Base-by-base conservation (phyloP, 2,888 invertebrate genomes). In the Electrophaes corylata region DNA sequence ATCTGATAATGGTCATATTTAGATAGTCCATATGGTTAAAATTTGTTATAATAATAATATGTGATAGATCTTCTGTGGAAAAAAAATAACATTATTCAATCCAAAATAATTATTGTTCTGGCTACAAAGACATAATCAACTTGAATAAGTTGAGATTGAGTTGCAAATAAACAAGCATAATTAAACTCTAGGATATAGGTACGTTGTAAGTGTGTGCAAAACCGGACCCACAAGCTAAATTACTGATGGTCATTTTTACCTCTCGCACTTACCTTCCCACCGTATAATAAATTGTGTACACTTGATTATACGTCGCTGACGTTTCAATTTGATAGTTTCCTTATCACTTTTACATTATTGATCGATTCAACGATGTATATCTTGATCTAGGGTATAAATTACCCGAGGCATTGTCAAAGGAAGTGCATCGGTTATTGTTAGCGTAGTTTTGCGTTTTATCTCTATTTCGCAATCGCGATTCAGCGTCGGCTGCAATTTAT, bases 381-480 rank as follows among this genome's bases (percentile, higher is more conserved):
- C 88, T 78, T 75, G 79, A 87, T 87, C 86, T 86, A 68, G 63
- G 72, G 78, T 79, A 87, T 88, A 87, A 88, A 84, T 88, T 83
- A 81, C 73, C 67, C 65, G 67, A 71, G 78, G 78, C 76, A 84
- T 87, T 90, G 89, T 88, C 87, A 85, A 84, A 88, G 88, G 86
- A 86, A 86, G 86, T 86, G 86, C 87, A 87, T 88, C 87, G 82
- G 85, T 88, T 88, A 90, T 91, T 89, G 89, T 90, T 88, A 83
- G 77, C 78, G 78, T 84, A 79, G 84, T 78, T 83, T 84, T 79
- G 75, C 72, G 74, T 78, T 78, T 84, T 88, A 88, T 88, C 87
- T 78, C 63, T 61, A 64, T 75, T 75, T 77, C 69, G 73, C 73
- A 70, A 88, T 88, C 85, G 76, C 75, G 66, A 74, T 75, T 65